phyloP scores from a whole-genome alignment of 2,113 vertebrate genomes.

The Amphiprion percula region DNA sequence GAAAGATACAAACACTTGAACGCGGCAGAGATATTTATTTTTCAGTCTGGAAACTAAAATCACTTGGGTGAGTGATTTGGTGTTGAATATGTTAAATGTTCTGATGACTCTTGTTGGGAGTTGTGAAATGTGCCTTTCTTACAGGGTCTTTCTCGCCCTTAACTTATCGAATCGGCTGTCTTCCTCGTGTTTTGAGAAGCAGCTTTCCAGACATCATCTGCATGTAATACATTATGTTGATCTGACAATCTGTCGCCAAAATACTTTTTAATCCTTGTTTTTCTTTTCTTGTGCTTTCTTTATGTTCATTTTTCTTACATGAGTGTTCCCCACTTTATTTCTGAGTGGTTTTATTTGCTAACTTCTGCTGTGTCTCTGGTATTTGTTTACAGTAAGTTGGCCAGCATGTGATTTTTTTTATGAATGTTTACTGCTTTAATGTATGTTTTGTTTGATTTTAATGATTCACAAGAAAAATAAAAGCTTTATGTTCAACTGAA shows the following conservation, averaged over 20 bases:
- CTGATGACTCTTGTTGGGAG: not conserved
- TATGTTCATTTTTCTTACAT: not conserved
- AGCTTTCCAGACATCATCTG: constrained; percentile 36
- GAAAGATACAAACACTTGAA: too few relatives aligned
- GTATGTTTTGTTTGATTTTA: constrained; percentile 25
- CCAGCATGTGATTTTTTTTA: not conserved
- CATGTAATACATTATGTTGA: constrained; percentile 46
- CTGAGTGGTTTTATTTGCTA: not conserved
- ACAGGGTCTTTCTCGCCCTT: not conserved
- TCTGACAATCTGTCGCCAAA: constrained; percentile 66
- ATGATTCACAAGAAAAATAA: constrained; percentile 53
- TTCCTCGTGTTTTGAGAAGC: constrained; percentile 4
- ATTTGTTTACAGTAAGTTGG: constrained; percentile 20
- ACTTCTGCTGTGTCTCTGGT: not conserved
- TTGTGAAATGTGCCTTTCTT: constrained; percentile 66
- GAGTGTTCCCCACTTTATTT: not conserved
- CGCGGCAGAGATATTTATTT: too few relatives aligned
- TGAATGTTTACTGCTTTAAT: constrained; percentile 38
- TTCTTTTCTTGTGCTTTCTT: not conserved
- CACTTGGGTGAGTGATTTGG: too few relatives aligned
- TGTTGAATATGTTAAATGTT: too few relatives aligned
- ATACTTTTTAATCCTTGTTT: constrained; percentile 16
- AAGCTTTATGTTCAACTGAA: constrained; percentile 44
- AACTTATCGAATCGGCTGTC: not conserved
- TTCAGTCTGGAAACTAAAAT: too few relatives aligned